Percentiles rank a stretch among this genome's conserved stretches.
Conservation (phyloP, 1,140 invertebrate genomes). For the Lethocerus indicus region DNA sequence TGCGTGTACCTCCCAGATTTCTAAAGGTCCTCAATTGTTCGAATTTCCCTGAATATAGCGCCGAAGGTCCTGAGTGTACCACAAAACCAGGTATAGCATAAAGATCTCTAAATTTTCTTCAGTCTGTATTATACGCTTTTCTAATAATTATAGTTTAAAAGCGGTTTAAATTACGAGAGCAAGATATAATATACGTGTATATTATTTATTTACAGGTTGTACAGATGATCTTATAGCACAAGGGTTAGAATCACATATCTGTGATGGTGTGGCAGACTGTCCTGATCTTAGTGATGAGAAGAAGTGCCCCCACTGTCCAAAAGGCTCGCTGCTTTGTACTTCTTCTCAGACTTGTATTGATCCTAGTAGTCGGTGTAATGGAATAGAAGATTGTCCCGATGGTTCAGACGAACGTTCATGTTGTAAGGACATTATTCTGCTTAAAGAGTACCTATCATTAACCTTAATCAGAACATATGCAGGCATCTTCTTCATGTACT, state of each 20-base stretch:
- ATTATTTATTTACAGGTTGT: conserved; percentile 13
- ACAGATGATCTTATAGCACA: conserved; percentile 14
- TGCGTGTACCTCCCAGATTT: conserved; percentile 47
- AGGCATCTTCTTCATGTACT: background rate
- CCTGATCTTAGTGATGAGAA: conserved; percentile 65
- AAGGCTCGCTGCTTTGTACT: conserved; percentile 54
- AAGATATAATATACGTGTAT: background rate
- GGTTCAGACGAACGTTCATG: conserved; percentile 73
- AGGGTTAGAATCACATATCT: conserved; percentile 33
- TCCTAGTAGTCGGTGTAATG: conserved; percentile 54
- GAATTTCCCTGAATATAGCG: conserved; percentile 59
- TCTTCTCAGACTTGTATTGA: conserved; percentile 55
- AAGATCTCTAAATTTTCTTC: background rate
- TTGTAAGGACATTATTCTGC: conserved; percentile 36
- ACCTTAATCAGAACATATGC: background rate
- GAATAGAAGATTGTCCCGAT: conserved; percentile 63
- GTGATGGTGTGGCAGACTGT: conserved; percentile 75
- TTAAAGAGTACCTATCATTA: background rate
- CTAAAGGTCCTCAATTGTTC: conserved; percentile 57
- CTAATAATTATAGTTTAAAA: background rate
- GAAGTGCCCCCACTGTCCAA: conserved; percentile 55
- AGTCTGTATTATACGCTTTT: background rate
- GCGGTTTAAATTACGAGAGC: background rate
- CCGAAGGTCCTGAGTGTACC: conserved; percentile 43
- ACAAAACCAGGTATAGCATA: conserved; percentile 48